Conservation (phyloP, 2,888 invertebrate species). For the Suillia variegata region DNA sequence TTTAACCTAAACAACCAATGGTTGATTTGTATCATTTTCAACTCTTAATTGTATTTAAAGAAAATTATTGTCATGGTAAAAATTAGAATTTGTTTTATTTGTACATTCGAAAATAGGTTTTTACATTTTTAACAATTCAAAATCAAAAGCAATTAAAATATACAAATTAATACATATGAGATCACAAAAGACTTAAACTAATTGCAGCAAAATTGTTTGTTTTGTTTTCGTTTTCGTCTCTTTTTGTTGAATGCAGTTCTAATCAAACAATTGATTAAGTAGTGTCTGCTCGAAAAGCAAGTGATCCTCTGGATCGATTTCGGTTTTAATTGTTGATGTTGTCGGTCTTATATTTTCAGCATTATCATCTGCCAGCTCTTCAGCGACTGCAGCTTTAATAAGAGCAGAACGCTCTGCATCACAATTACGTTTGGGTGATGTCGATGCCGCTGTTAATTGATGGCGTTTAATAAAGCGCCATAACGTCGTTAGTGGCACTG, state of each 20-base stretch:
- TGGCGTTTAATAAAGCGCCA: constrained; percentile 29
- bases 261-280: constrained; percentile 19
- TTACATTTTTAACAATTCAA: too few relatives aligned
- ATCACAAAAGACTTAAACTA: not conserved
- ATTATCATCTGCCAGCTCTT: not conserved
- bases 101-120: too few relatives aligned
- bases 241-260: too few relatives aligned
- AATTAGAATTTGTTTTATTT: too few relatives aligned
- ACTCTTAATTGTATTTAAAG: too few relatives aligned
- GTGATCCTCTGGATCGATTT: constrained; percentile 17
- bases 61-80: too few relatives aligned
- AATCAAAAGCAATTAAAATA: too few relatives aligned
- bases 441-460: constrained; percentile 1
- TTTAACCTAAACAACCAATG: not conserved
- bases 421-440: not conserved
- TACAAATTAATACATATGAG: not conserved
- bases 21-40: too few relatives aligned
- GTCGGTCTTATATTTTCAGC: not conserved
- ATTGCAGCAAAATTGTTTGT: too few relatives aligned
- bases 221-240: too few relatives aligned
- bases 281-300: constrained; percentile 17
- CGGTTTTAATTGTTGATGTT: constrained; percentile 3
- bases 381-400: too few relatives aligned
- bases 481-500: constrained; percentile 31
- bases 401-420: not conserved